A percentile compares a stretch with the other conserved stretches of the same genome.
These are phyloP conservation scores for Mus pahari DNA, from an alignment of 2,113 vertebrate genomes.

Conservation along the genomic window DNA sequence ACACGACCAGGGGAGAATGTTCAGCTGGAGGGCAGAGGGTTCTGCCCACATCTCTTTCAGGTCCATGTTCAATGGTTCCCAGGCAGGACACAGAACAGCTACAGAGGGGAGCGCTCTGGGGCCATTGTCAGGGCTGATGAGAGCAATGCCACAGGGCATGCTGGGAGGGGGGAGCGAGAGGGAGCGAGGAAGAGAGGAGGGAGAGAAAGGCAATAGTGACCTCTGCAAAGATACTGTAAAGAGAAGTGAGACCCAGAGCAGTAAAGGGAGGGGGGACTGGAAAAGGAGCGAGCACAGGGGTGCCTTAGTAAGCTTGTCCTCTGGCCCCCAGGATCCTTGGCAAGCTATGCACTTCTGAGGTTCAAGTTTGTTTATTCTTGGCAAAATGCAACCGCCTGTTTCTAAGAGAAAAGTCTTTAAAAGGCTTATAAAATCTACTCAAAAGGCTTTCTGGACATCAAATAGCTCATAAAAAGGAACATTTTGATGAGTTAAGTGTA, in stretches of 20 bases:
- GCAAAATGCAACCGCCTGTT: slow-evolving; percentile 82
- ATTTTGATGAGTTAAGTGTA: slow-evolving; percentile 85
- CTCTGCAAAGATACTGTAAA: neutral
- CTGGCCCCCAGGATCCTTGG: slow-evolving; percentile 65
- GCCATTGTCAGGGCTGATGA: neutral
- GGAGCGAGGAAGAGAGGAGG: too few species aligned
- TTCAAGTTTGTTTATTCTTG: slow-evolving; percentile 85
- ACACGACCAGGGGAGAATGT: neutral
- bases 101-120: rapidly evolving
- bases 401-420: slow-evolving; percentile 85
- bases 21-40: neutral
- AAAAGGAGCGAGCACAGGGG: slow-evolving; percentile 53
- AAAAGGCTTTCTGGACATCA: slow-evolving; percentile 85
- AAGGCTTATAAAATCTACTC: slow-evolving; percentile 84
- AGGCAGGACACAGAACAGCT: rapidly evolving
- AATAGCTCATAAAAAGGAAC: slow-evolving; percentile 84
- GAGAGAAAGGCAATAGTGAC: neutral
- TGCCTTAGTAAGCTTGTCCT: slow-evolving; percentile 64
- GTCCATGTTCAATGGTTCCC: neutral
- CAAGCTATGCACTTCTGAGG: slow-evolving; percentile 71
- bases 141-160: rapidly evolving
- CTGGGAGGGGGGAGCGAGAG: neutral
- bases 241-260: neutral
- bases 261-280: slow-evolving; percentile 12
- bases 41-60: rapidly evolving